Evolutionary conservation across 2,888 invertebrate species (phyloP).

Genomic region (Amphipyra berbera): DNA sequence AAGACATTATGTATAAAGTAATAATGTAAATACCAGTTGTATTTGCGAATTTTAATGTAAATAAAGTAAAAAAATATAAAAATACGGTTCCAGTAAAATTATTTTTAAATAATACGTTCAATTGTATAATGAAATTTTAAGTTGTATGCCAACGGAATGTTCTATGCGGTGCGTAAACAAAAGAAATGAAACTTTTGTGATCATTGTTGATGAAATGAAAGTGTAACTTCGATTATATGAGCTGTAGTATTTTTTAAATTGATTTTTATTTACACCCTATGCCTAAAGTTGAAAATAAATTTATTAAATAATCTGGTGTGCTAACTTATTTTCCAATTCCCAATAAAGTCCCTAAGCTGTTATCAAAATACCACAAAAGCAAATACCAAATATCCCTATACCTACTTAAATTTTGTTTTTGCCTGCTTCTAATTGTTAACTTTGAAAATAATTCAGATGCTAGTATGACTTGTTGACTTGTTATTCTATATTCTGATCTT

Average conservation of each 20-base stretch:
- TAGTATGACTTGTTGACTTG: too few relatives aligned
- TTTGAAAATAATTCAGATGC: too few relatives aligned
- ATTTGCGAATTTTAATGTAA: constrained; percentile 87
- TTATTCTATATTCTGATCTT: too few relatives aligned
- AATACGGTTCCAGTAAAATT: constrained; percentile 81
- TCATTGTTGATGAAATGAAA: constrained; percentile 88
- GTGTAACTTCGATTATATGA: constrained; percentile 89
- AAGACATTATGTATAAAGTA: constrained; percentile 77
- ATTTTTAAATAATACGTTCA: constrained; percentile 82
- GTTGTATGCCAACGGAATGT: constrained; percentile 84
- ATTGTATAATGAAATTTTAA: constrained; percentile 76
- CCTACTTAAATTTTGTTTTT: too few relatives aligned
- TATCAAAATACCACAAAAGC: too few relatives aligned
- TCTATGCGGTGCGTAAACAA: constrained; percentile 86
- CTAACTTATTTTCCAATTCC: constrained; percentile 19
- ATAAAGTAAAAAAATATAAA: constrained; percentile 71
- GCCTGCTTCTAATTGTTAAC: too few relatives aligned
- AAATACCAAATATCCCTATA: too few relatives aligned
- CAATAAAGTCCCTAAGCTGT: too few relatives aligned
- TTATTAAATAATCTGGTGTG: constrained; percentile 28
- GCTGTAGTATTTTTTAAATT: constrained; percentile 87
- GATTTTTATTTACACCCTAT: constrained; percentile 71
- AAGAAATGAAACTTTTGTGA: constrained; percentile 85
- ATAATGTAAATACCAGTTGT: constrained; percentile 83
- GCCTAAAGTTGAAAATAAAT: constrained; percentile 47